A percentile compares a stretch with the other conserved stretches of the same genome.
phyloP scores from a whole-genome alignment of 2,888 invertebrate species.

The Merodon equestris region DNA sequence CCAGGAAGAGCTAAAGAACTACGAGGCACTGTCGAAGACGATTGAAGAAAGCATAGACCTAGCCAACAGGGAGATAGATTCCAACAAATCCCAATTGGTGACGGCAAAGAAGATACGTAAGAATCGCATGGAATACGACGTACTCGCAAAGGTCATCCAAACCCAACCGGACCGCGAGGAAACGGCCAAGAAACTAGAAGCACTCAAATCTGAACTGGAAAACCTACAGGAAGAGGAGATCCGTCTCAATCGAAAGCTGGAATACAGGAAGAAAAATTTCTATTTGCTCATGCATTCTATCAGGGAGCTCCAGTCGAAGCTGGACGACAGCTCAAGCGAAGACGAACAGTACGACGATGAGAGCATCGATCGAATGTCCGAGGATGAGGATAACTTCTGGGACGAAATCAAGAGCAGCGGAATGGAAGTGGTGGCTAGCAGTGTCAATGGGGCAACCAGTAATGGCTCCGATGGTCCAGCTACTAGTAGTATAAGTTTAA shows the following conservation, averaged over 20 bases:
- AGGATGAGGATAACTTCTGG: conserved; percentile 62
- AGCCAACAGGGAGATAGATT: conserved; percentile 89
- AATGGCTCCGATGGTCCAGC: conserved; percentile 4
- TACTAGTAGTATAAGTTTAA: conserved; percentile 2
- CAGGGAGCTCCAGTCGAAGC: conserved; percentile 88
- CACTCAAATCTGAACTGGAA: conserved; percentile 86
- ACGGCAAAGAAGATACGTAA: conserved; percentile 92
- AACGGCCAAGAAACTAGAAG: conserved; percentile 84
- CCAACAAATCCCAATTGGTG: conserved; percentile 88
- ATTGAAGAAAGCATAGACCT: conserved; percentile 89
- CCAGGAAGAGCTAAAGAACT: conserved; percentile 89
- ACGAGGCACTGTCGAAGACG: conserved; percentile 86
- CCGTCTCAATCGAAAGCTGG: conserved; percentile 87
- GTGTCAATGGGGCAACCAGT: conserved; percentile 20
- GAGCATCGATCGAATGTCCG: conserved; percentile 59
- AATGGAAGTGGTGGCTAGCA: conserved; percentile 15
- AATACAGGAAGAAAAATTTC: conserved; percentile 92
- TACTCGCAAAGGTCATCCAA: conserved; percentile 93
- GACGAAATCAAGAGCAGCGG: conserved; percentile 53
- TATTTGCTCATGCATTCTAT: conserved; percentile 92
- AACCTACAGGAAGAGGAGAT: conserved; percentile 85
- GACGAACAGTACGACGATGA: conserved; percentile 80
- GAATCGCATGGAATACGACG: conserved; percentile 95
- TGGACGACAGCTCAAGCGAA: conserved; percentile 85
- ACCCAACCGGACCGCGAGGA: conserved; percentile 93